Conservation (phyloP, 2,113 vertebrate genomes). For the Panthera uncia region DNA sequence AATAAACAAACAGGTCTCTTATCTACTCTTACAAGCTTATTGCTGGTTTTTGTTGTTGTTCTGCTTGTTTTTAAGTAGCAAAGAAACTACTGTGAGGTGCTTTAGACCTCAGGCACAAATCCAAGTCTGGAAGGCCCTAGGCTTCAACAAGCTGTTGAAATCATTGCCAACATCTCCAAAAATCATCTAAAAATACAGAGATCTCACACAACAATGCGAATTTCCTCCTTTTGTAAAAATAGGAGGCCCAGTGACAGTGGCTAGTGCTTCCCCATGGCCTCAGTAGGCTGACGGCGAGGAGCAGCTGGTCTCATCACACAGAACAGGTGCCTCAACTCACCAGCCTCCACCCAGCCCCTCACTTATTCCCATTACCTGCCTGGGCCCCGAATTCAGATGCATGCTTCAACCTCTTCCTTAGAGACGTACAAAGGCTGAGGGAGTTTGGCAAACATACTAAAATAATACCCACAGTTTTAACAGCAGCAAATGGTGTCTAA, state of each 20-base stretch:
- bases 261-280: accelerated
- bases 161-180: neutral
- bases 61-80: neutral
- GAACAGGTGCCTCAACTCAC: neutral
- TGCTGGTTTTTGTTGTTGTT: neutral
- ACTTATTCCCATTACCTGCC: neutral
- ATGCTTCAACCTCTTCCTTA: neutral
- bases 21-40: neutral
- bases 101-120: neutral
- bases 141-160: neutral
- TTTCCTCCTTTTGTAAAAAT: neutral
- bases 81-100: neutral
- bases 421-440: neutral
- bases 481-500: neutral
- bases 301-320: neutral
- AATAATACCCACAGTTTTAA: neutral
- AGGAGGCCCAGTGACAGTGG: neutral
- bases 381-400: neutral
- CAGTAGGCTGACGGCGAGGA: neutral
- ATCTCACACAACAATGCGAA: neutral
- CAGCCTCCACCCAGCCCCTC: neutral
- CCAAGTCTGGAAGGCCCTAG: neutral
- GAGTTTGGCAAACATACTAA: neutral
- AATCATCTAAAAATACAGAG: neutral
- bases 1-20: conserved; percentile 36